Conservation (phyloP, 1,140 invertebrate genomes). For the Hyphantria cunea region DNA sequence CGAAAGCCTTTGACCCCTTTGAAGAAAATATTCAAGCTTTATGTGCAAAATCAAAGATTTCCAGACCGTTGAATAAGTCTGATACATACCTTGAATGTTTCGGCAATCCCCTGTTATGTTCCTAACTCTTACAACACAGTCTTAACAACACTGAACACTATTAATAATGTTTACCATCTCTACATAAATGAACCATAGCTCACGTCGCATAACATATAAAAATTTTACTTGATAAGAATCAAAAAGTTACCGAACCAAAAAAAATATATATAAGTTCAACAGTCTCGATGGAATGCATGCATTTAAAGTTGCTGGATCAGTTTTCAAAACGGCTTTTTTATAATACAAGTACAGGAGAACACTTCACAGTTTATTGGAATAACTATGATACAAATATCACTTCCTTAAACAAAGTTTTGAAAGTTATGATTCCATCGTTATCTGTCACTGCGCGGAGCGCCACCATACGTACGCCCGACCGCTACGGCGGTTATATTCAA, state of each 20-base stretch:
- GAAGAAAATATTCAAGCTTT: too few relatives aligned
- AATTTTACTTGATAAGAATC: constrained; percentile 63
- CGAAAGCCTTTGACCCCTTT: too few relatives aligned
- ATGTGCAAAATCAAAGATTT: too few relatives aligned
- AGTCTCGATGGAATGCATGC: constrained; percentile 76
- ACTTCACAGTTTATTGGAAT: constrained; percentile 49
- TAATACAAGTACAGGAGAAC: constrained; percentile 29
- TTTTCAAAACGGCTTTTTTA: constrained; percentile 41
- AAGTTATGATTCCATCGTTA: constrained; percentile 66
- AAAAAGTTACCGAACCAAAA: constrained; percentile 70
- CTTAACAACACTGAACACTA: constrained; percentile 42
- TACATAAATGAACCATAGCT: constrained; percentile 40
- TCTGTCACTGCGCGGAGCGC: constrained; percentile 63
- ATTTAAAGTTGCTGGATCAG: constrained; percentile 62
- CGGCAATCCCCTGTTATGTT: constrained; percentile 57
- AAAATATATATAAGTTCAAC: constrained; percentile 73
- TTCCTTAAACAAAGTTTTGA: constrained; percentile 46
- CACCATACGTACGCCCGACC: constrained; percentile 46
- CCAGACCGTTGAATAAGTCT: too few relatives aligned
- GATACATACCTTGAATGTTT: constrained; percentile 67
- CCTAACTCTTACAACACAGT: constrained; percentile 57
- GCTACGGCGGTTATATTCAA: constrained; percentile 52
- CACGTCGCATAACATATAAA: constrained; percentile 33
- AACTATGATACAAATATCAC: constrained; percentile 38
- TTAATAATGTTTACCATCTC: constrained; percentile 19